Evolutionary conservation across 2,888 invertebrate species (phyloP), one percentile per base, ranked within the genome.

Genomic region (Apamea epomidion): DNA sequence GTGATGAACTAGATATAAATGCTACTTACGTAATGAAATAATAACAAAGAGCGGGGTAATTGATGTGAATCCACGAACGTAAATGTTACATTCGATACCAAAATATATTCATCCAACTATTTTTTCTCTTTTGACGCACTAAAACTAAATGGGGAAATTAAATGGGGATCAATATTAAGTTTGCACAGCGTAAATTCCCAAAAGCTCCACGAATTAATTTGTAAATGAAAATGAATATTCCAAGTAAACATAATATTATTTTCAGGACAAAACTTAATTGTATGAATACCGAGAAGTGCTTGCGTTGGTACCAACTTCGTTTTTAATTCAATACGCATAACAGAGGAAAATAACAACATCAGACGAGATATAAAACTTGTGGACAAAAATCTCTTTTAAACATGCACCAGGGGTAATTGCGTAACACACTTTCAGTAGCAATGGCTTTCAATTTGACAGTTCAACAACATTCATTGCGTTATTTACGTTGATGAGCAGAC

Each of bases 151-250:
- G 32, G 32, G 32, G 32, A 32, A 32, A 32, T n/a, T 48, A n/a
- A 65, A 37, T 45, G 6, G 18, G 16, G 1, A 42, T 45, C 18
- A 64, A 45, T 70, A 79, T 71, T 79, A 65, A 58, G 65, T 67
- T 72, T 60, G 37, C 65, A 51, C 65, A 29, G 12, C 21, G 32
- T 62, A 74, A 74, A 48, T 80, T 67, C 58, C 58, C 51, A n/a
- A 69, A 76, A 68, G 45, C 74, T 81, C 12, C 14, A 18, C 25
- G 32, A 81, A 81, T 74, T 45, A 68, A 81, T 81, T 81, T 68
- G 42, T 45, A 81, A 81, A 80, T 68, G 58, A 32, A 72, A 72
- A 80, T 74, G 12, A 69, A 74, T 74, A 32, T 81, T 81, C 68
- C 54, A 54, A 37, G 74, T 64, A 64, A 74, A 81, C 29, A 51